Evolutionary conservation across 2,797 vertebrate genomes (phyloP).

Genomic region (Coreius guichenoti): DNA sequence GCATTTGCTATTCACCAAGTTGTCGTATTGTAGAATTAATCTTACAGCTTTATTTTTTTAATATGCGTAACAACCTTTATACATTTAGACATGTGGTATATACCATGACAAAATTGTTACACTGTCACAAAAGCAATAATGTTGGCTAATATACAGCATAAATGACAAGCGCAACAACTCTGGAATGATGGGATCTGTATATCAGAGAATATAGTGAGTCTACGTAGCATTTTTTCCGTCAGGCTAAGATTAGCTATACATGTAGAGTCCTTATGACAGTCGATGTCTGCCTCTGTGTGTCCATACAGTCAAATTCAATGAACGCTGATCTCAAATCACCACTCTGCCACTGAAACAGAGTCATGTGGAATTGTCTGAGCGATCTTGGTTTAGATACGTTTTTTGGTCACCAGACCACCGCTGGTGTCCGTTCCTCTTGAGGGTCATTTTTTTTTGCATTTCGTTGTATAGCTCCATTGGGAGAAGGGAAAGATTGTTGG

Average conservation of each 20-base stretch:
- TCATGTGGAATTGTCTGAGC: not conserved
- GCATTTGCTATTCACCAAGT: not conserved
- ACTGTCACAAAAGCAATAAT: slow-evolving; percentile 39
- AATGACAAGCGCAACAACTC: slow-evolving; percentile 26
- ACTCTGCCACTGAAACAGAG: slow-evolving; percentile 3
- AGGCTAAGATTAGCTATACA: slow-evolving; percentile 17
- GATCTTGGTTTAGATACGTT: not conserved
- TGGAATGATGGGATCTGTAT: slow-evolving; percentile 22
- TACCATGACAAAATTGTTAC: slow-evolving; percentile 20
- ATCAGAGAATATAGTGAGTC: slow-evolving; percentile 29
- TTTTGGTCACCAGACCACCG: not conserved
- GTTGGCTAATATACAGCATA: slow-evolving; percentile 38
- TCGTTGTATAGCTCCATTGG: slow-evolving; percentile 20
- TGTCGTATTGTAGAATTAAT: not conserved
- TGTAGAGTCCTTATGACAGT: slow-evolving; percentile 1
- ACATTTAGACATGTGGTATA: slow-evolving; percentile 29
- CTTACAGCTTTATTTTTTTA: slow-evolving; percentile 20
- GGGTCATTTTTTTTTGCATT: not conserved
- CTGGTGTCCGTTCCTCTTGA: slow-evolving; percentile 11
- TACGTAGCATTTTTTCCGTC: slow-evolving; percentile 20
- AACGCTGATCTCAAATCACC: slow-evolving; percentile 14
- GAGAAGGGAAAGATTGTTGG: not conserved
- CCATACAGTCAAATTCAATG: not conserved
- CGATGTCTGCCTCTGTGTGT: not conserved
- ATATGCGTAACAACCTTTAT: slow-evolving; percentile 26